Base-by-base conservation (phyloP, 1,140 invertebrate species). In the Drosophila pseudoobscura region DNA sequence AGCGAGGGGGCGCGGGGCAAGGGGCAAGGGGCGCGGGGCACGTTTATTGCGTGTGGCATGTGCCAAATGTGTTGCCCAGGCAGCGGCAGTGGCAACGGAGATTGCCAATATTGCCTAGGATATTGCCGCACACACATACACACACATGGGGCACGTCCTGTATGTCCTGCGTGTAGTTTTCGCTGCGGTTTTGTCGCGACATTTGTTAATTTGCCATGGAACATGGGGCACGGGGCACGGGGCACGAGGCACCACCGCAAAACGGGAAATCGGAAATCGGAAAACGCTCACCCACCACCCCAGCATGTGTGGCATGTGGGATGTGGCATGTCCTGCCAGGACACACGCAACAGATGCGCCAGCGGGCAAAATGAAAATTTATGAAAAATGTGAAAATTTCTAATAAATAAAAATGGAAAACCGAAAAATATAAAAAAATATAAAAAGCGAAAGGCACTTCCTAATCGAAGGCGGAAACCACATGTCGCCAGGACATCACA, bases 181-280 rank as follows among this genome's bases (percentile, higher is more conserved):
- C 52, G 70, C 53, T 74, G 71, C 70, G 70, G 70, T 73, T 73
- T 80, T 80, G 78, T 80, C 76, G 80, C 80, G 80, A 87, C 80
- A 75, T 85, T 80, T 85, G 80, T 80, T 87, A 85, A 85, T 85
- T 85, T 85, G 80, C 82, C 80, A 66, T 75, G 68, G 68, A 79
- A 75, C 74, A 73, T 69, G 53, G 35, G 50, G 35, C 50, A 73
- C 2, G 1, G 5, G 24, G 24, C 24, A 22, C 26, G 7, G 26
- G 26, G 26, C 6, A 29, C 6, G 26, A 7, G 26, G 29, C 29
- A 29, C 7, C 29, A 31, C 29, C 29, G 29, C 29, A 31, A 31
- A 31, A 31, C 29, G 29, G 7, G 29, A 31, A 31, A 31, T 31
- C 29, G 7, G 29, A 31, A 31, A 31, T 31, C 29, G 29, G 29